Base-by-base conservation (phyloP, 2,888 invertebrate species). In the Athripsodes cinereus region DNA sequence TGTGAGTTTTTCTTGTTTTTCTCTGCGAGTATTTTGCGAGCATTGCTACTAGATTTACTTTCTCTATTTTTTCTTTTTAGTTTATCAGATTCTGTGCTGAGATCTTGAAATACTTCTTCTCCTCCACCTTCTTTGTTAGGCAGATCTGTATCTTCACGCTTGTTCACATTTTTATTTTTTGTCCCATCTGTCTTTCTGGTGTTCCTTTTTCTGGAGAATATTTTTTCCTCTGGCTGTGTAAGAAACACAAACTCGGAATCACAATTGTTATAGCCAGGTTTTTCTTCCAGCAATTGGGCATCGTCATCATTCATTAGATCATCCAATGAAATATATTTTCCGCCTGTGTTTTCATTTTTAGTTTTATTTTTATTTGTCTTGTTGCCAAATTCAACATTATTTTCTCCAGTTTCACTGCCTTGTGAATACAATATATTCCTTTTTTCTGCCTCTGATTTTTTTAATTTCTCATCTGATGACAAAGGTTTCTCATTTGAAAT, bases 251-350 rank as follows among this genome's bases (percentile, higher is more conserved):
- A 79, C 62, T 78, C 78, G 1, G 65, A 64, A 62, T 77, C 76
- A 44, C 57, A 62, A 22, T 58, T 56, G 18, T 49, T 55, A 44
- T 57, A 64, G 35, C 52, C 56, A 35, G 55, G 56, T 52, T 72
- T 70, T 49, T 61, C 62, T 64, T 70, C 73, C 11, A 68, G 68
- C 16, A 48, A 49, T 16, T 52, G 54, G 26, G 46, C 53, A 18
- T 59, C 57, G 19, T 59, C 56, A 48, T 73, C 64, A 64, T 75
- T 76, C 2, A 75, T 71, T 19, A 78, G 71, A 56, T 78, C 76
- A 66, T 83, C 83, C 21, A 84, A 69, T 13, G 83, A 83, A 22
- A 82, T 81, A 84, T 84, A 84, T 69, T 81, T 83, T 31, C 81
- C 72, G 8, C 75, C 69, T 57, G 75, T 72, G 52, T 74, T 77